Evolutionary conservation across 2,797 vertebrate genomes (phyloP).

Genomic region (Lacerta agilis): DNA sequence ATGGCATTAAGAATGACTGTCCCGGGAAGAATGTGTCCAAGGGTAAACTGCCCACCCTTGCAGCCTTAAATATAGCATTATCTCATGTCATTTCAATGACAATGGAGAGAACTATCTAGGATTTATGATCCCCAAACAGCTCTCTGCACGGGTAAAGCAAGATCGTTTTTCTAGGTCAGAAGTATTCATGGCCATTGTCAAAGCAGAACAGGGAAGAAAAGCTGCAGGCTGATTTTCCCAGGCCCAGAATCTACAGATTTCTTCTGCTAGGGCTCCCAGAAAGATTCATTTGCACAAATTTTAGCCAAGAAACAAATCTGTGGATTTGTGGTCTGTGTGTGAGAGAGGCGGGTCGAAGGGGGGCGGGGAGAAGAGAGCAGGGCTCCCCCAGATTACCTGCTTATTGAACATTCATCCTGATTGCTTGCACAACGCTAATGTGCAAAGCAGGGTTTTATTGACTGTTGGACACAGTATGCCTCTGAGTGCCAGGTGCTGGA

Average conservation of each 20-base stretch:
- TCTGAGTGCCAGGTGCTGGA: too few relatives aligned
- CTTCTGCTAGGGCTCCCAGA: neutral
- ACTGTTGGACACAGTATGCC: too few relatives aligned
- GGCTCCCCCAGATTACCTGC: too few relatives aligned
- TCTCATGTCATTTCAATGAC: constrained; percentile 68
- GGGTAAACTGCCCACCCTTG: constrained; percentile 68
- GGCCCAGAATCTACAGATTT: rapidly evolving
- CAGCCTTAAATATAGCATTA: constrained; percentile 79
- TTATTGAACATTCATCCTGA: too few relatives aligned
- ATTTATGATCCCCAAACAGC: constrained; percentile 1
- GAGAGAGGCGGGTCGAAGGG: too few relatives aligned
- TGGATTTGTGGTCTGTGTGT: too few relatives aligned
- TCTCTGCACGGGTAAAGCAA: neutral
- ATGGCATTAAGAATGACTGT: constrained; percentile 62
- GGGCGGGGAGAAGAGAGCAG: too few relatives aligned
- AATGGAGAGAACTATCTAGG: constrained; percentile 69
- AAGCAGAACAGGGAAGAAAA: rapidly evolving
- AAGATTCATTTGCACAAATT: too few relatives aligned
- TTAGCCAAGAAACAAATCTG: too few relatives aligned
- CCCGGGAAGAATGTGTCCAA: constrained; percentile 74
- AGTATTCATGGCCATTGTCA: constrained; percentile 26
- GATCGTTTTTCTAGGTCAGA: neutral
- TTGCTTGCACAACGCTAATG: too few relatives aligned
- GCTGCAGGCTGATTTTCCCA: constrained; percentile 3
- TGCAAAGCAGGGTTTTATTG: too few relatives aligned